phyloP scores from a whole-genome alignment of 1,140 invertebrate species.

The Hycleus phaleratus region DNA sequence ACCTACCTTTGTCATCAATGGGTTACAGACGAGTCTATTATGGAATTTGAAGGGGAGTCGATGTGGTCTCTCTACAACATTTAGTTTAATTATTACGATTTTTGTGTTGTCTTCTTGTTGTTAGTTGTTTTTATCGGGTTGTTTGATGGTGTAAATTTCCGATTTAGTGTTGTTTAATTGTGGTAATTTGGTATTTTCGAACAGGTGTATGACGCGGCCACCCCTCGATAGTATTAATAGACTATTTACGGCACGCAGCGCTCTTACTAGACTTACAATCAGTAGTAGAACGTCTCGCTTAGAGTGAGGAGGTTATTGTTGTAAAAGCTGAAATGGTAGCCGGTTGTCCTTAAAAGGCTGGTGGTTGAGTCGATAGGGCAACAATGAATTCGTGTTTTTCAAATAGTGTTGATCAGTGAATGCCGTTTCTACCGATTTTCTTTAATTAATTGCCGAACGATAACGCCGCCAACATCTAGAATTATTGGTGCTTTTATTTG shows the following conservation, averaged over 20 bases:
- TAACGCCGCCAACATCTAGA: too few species aligned
- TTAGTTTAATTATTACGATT: too few species aligned
- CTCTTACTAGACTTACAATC: conserved; percentile 34
- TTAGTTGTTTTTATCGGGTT: too few species aligned
- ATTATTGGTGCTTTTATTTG: too few species aligned
- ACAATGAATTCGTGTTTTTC: conserved; percentile 18
- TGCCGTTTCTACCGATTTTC: too few species aligned
- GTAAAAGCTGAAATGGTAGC: conserved; percentile 2
- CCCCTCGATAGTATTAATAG: conserved; percentile 36
- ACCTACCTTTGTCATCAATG: conserved; percentile 44
- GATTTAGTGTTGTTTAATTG: too few species aligned
- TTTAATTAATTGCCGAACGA: too few species aligned
- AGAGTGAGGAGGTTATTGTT: conserved; percentile 19
- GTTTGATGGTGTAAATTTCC: too few species aligned
- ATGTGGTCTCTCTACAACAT: too few species aligned
- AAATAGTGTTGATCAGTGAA: conserved; percentile 8
- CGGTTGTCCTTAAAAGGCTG: conserved; percentile 6
- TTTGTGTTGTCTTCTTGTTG: too few species aligned
- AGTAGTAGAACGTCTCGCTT: conserved; percentile 32
- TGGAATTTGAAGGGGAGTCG: conserved; percentile 4
- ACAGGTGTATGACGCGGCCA: not conserved
- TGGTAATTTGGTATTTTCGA: not conserved
- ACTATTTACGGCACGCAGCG: conserved; percentile 25
- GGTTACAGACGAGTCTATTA: conserved; percentile 37
- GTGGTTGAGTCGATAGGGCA: not conserved